Base-by-base conservation (phyloP, 2,888 invertebrate genomes). In the Phasia obesa region DNA sequence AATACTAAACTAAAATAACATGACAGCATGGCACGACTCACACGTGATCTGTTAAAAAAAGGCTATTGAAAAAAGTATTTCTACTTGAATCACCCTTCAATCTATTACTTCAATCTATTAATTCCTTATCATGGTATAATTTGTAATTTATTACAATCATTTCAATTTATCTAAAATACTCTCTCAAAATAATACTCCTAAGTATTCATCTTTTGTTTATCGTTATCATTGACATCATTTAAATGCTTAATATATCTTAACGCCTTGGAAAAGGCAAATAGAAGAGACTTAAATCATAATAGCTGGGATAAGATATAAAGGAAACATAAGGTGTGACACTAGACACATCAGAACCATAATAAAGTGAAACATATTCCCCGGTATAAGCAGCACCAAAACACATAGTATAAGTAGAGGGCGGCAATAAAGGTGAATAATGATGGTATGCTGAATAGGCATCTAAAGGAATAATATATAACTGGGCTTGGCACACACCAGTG, bases 381-480 rank as follows among this genome's bases (percentile, higher is more conserved):
- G 11, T 35, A 11, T 11, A 3, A 35, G 11, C 35, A 35, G 35
- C 31, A 17, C 49, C 55, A 65, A 82, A 15, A 2, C 44, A 64
- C n/a, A n/a, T 4, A 31, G 44, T n/a, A 53, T 60, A 6, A 81
- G 75, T 44, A 31, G 5, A 7, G 9, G 5, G 9, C 31, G 5
- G 31, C 31, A 31, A 31, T 31, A 69, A 25, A 17, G 71, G 17
- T 31, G 60, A 65, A 27, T 21, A 57, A 79, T 71, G 13, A 70
- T 59, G 57, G 44, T 44, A 53, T 44, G 44, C 23, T 53, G 86
- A 84, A 76, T 85, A 84, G 13, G 81, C 71, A 51, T 74, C 23
- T 31, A 84, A 81, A 15, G 83, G 13, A 15, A 42, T 81, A n/a
- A n/a, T n/a, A 84, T 47, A 19, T 80, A 15, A 47, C 69, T 83